Evolutionary conservation across 2,797 vertebrate species (phyloP).

Genomic region (Bradypodion ventrale): DNA sequence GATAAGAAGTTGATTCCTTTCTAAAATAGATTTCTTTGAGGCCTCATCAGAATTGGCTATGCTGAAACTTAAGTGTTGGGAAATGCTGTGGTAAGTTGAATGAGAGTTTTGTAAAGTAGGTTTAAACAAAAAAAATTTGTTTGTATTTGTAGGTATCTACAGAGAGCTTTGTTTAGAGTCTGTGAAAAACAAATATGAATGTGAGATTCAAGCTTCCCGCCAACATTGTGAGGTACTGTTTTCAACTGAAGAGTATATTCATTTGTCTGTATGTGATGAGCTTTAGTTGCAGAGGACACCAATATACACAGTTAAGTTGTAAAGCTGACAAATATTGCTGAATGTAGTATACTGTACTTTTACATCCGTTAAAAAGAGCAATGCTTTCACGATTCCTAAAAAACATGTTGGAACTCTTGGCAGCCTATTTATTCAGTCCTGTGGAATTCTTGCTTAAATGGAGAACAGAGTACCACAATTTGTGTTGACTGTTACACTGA

Average conservation of each 20-base stretch:
- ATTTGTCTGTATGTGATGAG: slow-evolving; percentile 45
- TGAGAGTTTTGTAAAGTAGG: not conserved
- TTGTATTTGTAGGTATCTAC: slow-evolving; percentile 84
- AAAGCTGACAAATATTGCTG: not conserved
- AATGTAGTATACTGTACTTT: not conserved
- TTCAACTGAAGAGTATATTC: slow-evolving; percentile 47
- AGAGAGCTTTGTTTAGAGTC: slow-evolving; percentile 95
- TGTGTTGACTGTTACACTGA: not conserved
- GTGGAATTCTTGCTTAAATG: not conserved
- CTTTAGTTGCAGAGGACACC: slow-evolving; percentile 47
- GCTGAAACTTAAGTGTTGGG: not conserved
- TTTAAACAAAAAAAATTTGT: slow-evolving; percentile 64
- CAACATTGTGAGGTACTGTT: slow-evolving; percentile 95
- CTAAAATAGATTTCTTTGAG: not conserved
- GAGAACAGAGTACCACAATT: not conserved
- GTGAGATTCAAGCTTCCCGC: slow-evolving; percentile 96
- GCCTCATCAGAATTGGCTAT: not conserved
- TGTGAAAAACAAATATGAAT: slow-evolving; percentile 98
- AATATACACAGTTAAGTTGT: not conserved
- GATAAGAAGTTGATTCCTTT: not conserved
- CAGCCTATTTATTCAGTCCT: not conserved
- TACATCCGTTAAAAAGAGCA: not conserved
- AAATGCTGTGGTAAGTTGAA: not conserved
- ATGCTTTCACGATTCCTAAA: not conserved
- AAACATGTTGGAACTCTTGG: not conserved